These are phyloP conservation scores for Zapornia atra DNA, from an alignment of 2,113 vertebrate genomes.

Conservation along the genomic window DNA sequence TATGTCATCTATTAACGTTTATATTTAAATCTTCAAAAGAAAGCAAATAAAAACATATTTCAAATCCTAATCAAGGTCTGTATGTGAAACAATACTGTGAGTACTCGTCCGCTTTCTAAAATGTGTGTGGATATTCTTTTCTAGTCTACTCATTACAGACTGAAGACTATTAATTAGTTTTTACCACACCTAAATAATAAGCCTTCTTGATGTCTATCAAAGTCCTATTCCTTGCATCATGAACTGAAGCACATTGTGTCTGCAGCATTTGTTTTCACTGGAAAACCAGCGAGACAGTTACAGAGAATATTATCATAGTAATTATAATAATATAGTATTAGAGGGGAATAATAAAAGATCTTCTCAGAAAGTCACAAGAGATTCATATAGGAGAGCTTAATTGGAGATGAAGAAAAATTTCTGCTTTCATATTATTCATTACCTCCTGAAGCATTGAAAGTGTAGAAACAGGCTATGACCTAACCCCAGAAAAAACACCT, in stretches of 20 bases:
- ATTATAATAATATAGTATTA: not conserved
- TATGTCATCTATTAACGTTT: not conserved
- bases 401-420: not conserved
- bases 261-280: slow-evolving; percentile 33
- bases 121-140: not conserved
- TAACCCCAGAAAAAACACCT: not conserved
- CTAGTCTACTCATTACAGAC: not conserved
- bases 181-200: slow-evolving; percentile 22
- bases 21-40: not conserved
- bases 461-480: not conserved
- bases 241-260: not conserved
- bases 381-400: not conserved
- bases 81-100: not conserved
- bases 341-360: not conserved
- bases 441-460: not conserved
- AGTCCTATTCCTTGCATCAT: not conserved
- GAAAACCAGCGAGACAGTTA: not conserved
- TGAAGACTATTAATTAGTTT: slow-evolving; percentile 3
- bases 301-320: not conserved
- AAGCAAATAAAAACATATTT: not conserved
- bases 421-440: not conserved
- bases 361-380: not conserved
- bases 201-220: not conserved
- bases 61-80: not conserved
- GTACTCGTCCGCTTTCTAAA: not conserved